Percentiles rank a stretch among this genome's conserved stretches.
Evolutionary conservation across 2,113 vertebrate species (phyloP).

Genomic region (Pholis gunnellus): DNA sequence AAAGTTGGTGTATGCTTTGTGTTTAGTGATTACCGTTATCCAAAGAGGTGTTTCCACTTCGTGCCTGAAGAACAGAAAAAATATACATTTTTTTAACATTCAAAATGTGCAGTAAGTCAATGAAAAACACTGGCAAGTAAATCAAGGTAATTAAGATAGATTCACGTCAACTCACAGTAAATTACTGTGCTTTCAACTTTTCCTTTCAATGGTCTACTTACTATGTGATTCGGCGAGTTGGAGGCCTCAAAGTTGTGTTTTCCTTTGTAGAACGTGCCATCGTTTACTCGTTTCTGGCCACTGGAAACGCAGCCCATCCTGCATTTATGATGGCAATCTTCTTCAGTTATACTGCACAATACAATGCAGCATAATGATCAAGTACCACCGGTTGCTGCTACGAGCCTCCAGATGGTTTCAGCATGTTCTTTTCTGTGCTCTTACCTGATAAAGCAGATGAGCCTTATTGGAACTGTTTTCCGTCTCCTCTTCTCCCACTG

Average conservation of each 20-base stretch:
- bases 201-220: conserved; percentile 40
- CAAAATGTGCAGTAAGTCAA: background rate
- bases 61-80: conserved; percentile 51
- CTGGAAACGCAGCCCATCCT: conserved; percentile 85
- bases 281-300: conserved; percentile 58
- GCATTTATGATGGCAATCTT: background rate
- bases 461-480: conserved; percentile 43
- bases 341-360: background rate
- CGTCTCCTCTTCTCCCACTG: conserved; percentile 60
- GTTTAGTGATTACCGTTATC: conserved; percentile 57
- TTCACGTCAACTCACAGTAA: background rate
- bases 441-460: conserved; percentile 69
- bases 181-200: background rate
- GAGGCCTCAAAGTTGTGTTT: conserved; percentile 30
- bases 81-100: background rate
- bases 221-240: conserved; percentile 45
- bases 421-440: background rate
- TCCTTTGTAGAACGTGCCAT: conserved; percentile 22
- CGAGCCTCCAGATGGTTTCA: background rate
- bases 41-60: conserved; percentile 10
- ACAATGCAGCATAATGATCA: background rate
- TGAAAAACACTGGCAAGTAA: background rate
- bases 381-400: background rate
- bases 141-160: background rate
- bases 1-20: background rate